These are phyloP conservation scores for Xenus cinereus DNA, from an alignment of 2,113 vertebrate genomes.

Conservation along the genomic window DNA sequence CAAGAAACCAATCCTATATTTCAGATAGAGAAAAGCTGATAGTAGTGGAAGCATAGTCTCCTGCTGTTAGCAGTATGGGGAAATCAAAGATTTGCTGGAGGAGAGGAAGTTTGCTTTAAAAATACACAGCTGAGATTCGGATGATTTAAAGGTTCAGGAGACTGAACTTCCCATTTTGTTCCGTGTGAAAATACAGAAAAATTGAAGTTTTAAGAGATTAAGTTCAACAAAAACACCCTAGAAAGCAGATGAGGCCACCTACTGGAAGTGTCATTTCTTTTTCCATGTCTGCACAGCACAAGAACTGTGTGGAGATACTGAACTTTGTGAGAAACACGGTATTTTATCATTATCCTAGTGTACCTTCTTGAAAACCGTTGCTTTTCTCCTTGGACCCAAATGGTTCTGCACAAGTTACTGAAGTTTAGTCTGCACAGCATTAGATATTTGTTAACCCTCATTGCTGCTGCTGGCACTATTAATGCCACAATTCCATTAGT, in stretches of 20 bases:
- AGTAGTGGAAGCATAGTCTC: neutral
- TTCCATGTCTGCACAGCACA: neutral
- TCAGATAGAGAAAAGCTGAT: neutral
- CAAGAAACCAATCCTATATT: neutral
- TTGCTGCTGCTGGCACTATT: neutral
- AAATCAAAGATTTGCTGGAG: neutral
- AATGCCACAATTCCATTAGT: neutral
- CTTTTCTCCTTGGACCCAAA: neutral
- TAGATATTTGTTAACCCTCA: neutral
- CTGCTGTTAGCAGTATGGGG: neutral
- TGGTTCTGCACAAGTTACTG: neutral
- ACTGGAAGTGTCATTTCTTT: neutral
- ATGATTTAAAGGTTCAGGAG: neutral
- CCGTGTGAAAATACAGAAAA: neutral
- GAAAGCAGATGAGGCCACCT: neutral
- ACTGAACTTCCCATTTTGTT: neutral
- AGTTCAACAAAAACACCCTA: neutral
- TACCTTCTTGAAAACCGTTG: neutral
- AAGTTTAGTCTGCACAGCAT: neutral
- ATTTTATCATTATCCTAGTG: neutral
- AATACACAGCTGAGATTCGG: neutral
- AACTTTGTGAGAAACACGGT: neutral
- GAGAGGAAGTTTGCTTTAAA: neutral
- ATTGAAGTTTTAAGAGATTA: neutral
- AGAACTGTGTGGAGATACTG: neutral